Evolutionary conservation across 1,140 invertebrate species (phyloP).

Genomic region (Lepidurus couesii): DNA sequence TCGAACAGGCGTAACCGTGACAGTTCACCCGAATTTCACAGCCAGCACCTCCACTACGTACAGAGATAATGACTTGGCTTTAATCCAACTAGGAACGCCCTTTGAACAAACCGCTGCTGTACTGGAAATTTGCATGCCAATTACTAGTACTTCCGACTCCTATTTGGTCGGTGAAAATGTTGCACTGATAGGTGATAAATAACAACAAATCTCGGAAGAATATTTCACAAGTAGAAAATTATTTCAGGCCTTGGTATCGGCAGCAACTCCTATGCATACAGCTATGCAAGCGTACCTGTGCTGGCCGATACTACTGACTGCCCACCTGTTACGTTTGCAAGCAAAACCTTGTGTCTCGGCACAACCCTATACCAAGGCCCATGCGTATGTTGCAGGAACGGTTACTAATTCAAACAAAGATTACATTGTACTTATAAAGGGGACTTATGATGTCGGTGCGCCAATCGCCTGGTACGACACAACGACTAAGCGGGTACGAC

Average conservation of each 20-base stretch:
- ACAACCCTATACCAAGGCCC: neutral
- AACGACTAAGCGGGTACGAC: neutral
- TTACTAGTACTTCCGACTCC: neutral
- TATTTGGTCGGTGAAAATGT: neutral
- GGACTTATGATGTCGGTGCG: neutral
- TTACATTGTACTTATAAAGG: neutral
- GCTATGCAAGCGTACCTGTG: neutral
- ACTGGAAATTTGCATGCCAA: neutral
- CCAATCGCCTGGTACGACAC: neutral
- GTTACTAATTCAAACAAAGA: neutral
- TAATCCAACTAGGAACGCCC: neutral
- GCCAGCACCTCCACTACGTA: neutral
- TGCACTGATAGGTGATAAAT: neutral
- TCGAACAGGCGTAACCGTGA: no score
- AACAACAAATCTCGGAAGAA: neutral
- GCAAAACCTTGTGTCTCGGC: neutral
- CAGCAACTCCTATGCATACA: neutral
- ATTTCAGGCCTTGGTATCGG: neutral
- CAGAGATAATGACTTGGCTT: neutral
- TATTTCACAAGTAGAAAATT: neutral
- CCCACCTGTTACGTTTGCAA: neutral
- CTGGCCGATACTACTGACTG: neutral
- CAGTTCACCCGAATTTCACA: neutral
- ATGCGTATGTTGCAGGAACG: neutral
- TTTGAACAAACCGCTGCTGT: neutral